Evolutionary conservation across 2,797 vertebrate genomes (phyloP).

Genomic region (Alauda arvensis): DNA sequence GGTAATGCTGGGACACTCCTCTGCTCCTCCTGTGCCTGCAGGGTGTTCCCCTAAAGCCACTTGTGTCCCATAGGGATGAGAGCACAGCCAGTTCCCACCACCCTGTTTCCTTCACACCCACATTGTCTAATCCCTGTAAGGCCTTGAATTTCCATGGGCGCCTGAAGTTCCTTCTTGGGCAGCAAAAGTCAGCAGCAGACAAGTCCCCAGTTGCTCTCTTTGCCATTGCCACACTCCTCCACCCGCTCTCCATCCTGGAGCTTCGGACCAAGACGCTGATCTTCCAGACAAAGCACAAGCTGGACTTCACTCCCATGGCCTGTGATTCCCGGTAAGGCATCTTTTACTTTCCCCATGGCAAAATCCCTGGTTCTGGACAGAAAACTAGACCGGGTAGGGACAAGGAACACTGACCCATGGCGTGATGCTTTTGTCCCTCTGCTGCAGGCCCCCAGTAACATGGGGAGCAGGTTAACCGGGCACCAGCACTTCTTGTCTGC

Average conservation of each 20-base stretch:
- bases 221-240: conserved; percentile 77
- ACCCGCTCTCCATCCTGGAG: conserved; percentile 81
- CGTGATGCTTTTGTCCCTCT: not conserved
- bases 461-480: fast-evolving
- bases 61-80: not conserved
- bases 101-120: not conserved
- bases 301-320: conserved; percentile 84
- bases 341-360: not conserved
- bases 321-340: conserved; percentile 78
- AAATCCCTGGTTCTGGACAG: not conserved
- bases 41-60: not conserved
- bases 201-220: conserved; percentile 77
- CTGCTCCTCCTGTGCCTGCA: not conserved
- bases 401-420: not conserved
- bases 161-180: conserved; percentile 79
- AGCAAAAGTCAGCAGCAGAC: conserved; percentile 67
- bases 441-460: not conserved
- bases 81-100: not conserved
- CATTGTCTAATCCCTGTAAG: conserved; percentile 46
- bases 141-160: conserved; percentile 77
- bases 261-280: conserved; percentile 80
- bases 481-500: not conserved
- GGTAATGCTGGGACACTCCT: conserved; percentile 45
- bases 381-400: not conserved
- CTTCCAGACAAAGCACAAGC: conserved; percentile 86